Base-by-base conservation (phyloP, 2,888 invertebrate genomes). In the Pasiphila rectangulata region DNA sequence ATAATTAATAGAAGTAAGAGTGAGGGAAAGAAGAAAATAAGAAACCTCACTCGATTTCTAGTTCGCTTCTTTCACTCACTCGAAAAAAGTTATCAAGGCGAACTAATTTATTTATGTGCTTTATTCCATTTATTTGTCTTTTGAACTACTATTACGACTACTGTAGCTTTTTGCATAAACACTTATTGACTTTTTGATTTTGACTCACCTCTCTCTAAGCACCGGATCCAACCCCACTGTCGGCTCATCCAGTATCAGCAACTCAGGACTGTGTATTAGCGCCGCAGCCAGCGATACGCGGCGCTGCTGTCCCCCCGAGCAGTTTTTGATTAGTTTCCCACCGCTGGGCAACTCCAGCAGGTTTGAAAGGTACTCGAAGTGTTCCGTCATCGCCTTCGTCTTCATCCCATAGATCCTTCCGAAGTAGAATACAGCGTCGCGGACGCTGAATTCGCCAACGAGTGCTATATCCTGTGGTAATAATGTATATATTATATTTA, bases 141-240 rank as follows among this genome's bases (percentile, higher is more conserved):
- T n/a, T n/a, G n/a, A n/a, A n/a, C n/a, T n/a, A n/a, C n/a, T n/a
- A n/a, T n/a, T n/a, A n/a, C n/a, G n/a, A n/a, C n/a, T n/a, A n/a
- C n/a, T n/a, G n/a, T n/a, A n/a, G n/a, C n/a, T n/a, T n/a, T n/a
- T n/a, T n/a, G n/a, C n/a, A n/a, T n/a, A n/a, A n/a, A n/a, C n/a
- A n/a, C n/a, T n/a, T n/a, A 36, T 15, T 1, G 9, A 9, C 16
- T 23, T 23, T 15, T 36, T 23, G 36, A 15, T 23, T 0, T 20
- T 9, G 13, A 67, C 87, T 83, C 75, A 94, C 95, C 92, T 92
- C 77, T 95, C 94, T 75, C 96, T 90, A 41, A 98, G 82, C 54
- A 97, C 91, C 0, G 97, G 97, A 85, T 98, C 98, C 47, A 98
- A 90, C 0, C 97, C 98, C n/a, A 97, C 97, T 0, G 97, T 98